Evolutionary conservation across 2,797 vertebrate genomes (phyloP).

Genomic region (Fistularia tabacaria): DNA sequence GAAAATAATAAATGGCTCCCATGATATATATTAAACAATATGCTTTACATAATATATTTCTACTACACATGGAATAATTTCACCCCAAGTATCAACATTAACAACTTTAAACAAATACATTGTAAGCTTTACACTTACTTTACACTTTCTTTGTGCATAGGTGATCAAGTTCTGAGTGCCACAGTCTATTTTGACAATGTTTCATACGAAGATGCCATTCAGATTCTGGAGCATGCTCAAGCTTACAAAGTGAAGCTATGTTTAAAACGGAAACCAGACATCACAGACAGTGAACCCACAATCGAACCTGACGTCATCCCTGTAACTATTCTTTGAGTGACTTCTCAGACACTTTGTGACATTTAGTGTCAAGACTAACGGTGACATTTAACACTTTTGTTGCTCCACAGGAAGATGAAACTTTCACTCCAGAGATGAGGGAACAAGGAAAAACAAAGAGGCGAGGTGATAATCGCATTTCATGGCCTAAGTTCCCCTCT

Average conservation of each 20-base stretch:
- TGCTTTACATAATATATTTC: too few relatives aligned
- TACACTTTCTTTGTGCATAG: constrained; percentile 61
- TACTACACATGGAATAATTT: too few relatives aligned
- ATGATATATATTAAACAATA: too few relatives aligned
- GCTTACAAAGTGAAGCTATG: constrained; percentile 90
- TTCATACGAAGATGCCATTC: constrained; percentile 91
- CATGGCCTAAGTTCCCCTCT: constrained; percentile 93
- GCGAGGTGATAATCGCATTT: constrained; percentile 83
- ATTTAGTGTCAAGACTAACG: not conserved
- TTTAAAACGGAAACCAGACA: constrained; percentile 82
- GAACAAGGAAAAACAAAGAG: constrained; percentile 77
- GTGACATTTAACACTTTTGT: constrained; percentile 31
- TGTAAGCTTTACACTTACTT: too few relatives aligned
- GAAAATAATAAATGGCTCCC: not conserved
- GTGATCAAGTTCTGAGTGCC: constrained; percentile 92
- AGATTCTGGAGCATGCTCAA: constrained; percentile 92
- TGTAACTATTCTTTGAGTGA: constrained; percentile 54
- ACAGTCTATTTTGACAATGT: constrained; percentile 95
- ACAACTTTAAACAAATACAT: too few relatives aligned
- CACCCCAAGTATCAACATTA: too few relatives aligned
- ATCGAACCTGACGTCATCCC: constrained; percentile 56
- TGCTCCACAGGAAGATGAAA: constrained; percentile 67
- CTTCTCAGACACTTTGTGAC: constrained; percentile 11
- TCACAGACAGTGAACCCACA: constrained; percentile 57
- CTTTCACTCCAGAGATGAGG: constrained; percentile 69